These are phyloP conservation scores for Hololepta plana DNA, from an alignment of 2,888 invertebrate genomes.

Conservation along the genomic window DNA sequence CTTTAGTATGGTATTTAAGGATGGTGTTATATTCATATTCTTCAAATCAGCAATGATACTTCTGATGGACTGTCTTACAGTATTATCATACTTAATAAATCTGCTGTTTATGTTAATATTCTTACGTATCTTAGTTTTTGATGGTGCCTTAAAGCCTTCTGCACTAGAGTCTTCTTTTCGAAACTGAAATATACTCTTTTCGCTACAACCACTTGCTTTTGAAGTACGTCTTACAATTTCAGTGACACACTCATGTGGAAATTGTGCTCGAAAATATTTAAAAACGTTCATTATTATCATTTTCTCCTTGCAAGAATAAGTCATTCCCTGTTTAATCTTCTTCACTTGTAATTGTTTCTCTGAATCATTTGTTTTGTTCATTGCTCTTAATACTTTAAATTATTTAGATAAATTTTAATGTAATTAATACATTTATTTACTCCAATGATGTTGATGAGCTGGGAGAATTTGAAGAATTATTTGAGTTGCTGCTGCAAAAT, in stretches of 20 bases:
- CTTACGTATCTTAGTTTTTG: constrained; percentile 23
- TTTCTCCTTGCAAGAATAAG: constrained; percentile 25
- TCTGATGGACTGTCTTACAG: constrained; percentile 21
- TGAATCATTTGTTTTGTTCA: too few relatives aligned
- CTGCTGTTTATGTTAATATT: constrained; percentile 25
- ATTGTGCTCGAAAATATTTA: constrained; percentile 22
- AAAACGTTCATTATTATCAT: constrained; percentile 27
- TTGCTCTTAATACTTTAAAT: too few relatives aligned
- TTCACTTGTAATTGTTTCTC: constrained; percentile 19
- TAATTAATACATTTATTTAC: too few relatives aligned
- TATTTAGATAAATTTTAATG: too few relatives aligned
- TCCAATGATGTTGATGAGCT: too few relatives aligned
- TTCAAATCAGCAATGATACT: constrained; percentile 23
- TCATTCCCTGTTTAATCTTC: constrained; percentile 28
- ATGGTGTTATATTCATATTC: constrained; percentile 21
- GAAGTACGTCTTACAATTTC: constrained; percentile 23
- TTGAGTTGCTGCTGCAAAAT: too few relatives aligned
- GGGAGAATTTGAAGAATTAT: too few relatives aligned
- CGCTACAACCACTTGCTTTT: constrained; percentile 26
- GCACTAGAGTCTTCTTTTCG: constrained; percentile 25
- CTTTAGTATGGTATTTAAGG: constrained; percentile 22
- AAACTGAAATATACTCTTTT: constrained; percentile 26
- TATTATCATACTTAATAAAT: constrained; percentile 23
- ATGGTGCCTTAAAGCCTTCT: constrained; percentile 24
- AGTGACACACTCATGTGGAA: constrained; percentile 22